A percentile compares a stretch with the other conserved stretches of the same genome.
Evolutionary conservation across 2,113 vertebrate genomes (phyloP).

Genomic region (Sylvietta virens): DNA sequence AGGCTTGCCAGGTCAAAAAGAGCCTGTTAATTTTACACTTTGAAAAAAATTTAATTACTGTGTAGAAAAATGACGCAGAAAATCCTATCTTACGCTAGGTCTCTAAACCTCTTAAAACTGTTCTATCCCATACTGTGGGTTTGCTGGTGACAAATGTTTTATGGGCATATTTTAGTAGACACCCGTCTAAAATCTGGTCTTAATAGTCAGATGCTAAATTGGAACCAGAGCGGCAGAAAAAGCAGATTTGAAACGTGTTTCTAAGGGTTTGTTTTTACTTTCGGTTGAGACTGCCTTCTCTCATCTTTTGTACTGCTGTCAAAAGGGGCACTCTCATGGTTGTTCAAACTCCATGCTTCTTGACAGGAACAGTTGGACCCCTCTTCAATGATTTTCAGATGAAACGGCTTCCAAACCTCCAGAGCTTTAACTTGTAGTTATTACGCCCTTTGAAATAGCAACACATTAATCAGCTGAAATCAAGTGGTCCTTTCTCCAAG

Average conservation of each 20-base stretch:
- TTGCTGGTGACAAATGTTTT: slow-evolving; percentile 62
- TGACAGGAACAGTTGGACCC: slow-evolving; percentile 54
- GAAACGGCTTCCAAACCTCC: slow-evolving; percentile 28
- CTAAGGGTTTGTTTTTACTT: slow-evolving; percentile 59
- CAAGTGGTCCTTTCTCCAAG: slow-evolving; percentile 18
- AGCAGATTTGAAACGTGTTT: slow-evolving; percentile 41
- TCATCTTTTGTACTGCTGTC: slow-evolving; percentile 57
- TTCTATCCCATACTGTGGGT: slow-evolving; percentile 10
- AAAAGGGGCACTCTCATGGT: slow-evolving; percentile 39
- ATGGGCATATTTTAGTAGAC: slow-evolving; percentile 61
- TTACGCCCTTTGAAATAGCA: slow-evolving; percentile 54
- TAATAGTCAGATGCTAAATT: slow-evolving; percentile 55
- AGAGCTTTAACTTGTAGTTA: slow-evolving; percentile 50
- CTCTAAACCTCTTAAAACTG: slow-evolving; percentile 28
- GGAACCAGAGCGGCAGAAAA: slow-evolving; percentile 52
- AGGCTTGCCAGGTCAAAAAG: background rate
- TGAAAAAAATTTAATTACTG: background rate
- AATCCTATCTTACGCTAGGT: background rate
- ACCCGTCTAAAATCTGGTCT: slow-evolving; percentile 48
- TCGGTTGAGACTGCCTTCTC: slow-evolving; percentile 52
- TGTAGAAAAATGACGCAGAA: background rate
- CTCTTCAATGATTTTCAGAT: slow-evolving; percentile 57
- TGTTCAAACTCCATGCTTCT: slow-evolving; percentile 64
- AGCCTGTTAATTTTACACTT: background rate
- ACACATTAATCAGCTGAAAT: slow-evolving; percentile 59